Evolutionary conservation across 2,113 vertebrate genomes (phyloP).

Genomic region (Alectura lathami): DNA sequence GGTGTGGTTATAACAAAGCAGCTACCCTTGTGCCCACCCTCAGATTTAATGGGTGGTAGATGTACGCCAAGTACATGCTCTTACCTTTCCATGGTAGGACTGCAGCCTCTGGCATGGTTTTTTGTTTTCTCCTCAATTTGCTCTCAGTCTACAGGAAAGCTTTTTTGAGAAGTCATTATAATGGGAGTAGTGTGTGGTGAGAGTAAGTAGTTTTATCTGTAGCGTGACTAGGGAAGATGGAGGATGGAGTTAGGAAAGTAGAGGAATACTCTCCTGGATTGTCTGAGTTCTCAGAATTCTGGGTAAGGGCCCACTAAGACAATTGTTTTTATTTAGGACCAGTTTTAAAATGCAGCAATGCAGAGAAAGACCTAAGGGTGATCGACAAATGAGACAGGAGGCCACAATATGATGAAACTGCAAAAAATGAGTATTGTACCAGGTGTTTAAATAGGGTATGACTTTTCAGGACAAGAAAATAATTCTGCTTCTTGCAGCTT

Average conservation of each 20-base stretch:
- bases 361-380: slow-evolving; percentile 27
- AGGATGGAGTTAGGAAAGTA: background rate
- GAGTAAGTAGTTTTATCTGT: slow-evolving; percentile 34
- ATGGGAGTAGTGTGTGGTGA: slow-evolving; percentile 8
- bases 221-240: background rate
- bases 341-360: background rate
- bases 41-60: background rate
- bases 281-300: slow-evolving; percentile 9
- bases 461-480: slow-evolving; percentile 26
- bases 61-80: background rate
- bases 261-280: background rate
- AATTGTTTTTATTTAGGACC: slow-evolving; percentile 43
- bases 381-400: slow-evolving; percentile 30
- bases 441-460: slow-evolving; percentile 15
- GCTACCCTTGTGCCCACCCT: background rate
- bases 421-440: slow-evolving; percentile 1
- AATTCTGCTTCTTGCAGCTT: slow-evolving; percentile 24
- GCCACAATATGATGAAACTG: slow-evolving; percentile 39
- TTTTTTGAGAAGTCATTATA: slow-evolving; percentile 40
- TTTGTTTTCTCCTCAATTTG: slow-evolving; percentile 1
- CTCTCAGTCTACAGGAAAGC: background rate
- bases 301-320: background rate
- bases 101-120: background rate
- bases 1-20: background rate
- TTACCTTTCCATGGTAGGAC: background rate